A percentile compares a stretch with the other conserved stretches of the same genome.
Conservation (phyloP, 2,888 invertebrate genomes). For the Xestia ashworthii region DNA sequence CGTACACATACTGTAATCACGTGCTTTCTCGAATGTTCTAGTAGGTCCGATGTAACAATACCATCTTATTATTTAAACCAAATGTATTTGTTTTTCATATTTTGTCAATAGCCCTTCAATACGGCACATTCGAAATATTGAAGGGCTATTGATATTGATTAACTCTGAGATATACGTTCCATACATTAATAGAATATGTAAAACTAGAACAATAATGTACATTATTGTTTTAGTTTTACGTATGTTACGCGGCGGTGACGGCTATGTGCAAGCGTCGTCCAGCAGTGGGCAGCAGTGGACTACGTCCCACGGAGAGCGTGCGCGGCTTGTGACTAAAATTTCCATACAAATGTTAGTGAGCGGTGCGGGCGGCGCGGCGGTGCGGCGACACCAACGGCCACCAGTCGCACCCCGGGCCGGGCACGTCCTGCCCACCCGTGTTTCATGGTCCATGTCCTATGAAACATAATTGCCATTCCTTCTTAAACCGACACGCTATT, state of each 20-base stretch:
- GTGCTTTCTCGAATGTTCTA: no score
- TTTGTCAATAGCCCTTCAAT: conserved; percentile 1
- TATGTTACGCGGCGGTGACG: conserved; percentile 2
- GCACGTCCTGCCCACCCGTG: background rate
- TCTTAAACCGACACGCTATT: background rate
- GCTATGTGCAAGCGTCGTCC: conserved; percentile 12
- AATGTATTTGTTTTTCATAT: conserved; percentile 18
- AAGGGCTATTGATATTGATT: background rate
- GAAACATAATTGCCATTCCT: background rate
- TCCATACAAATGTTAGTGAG: conserved; percentile 15
- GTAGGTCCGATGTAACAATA: no score
- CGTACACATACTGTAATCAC: no score
- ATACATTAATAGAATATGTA: conserved; percentile 13
- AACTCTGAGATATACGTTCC: background rate
- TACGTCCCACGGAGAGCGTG: conserved; percentile 5
- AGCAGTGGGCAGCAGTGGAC: conserved; percentile 1
- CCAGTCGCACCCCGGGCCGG: no score
- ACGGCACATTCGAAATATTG: background rate
- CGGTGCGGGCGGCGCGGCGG: no score
- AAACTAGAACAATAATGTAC: conserved; percentile 40
- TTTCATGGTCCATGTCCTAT: background rate
- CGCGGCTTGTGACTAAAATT: background rate
- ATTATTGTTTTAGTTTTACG: no score
- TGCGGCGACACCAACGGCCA: background rate
- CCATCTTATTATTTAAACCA: background rate